Evolutionary conservation across 2,888 invertebrate genomes (phyloP).

Genomic region (Apeira syringaria): DNA sequence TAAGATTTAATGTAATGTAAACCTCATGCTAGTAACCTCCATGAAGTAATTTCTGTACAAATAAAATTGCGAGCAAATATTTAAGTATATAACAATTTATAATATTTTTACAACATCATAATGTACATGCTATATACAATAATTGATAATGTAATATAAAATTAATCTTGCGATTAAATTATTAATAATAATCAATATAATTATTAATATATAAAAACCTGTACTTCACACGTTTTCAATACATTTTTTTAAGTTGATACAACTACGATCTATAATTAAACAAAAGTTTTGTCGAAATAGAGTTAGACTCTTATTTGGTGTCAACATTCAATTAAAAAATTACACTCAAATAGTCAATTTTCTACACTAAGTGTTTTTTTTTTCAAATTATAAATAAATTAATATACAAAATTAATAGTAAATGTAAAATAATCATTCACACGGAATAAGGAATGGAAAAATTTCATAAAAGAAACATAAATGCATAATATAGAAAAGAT

Average conservation of each 20-base stretch:
- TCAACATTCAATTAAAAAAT: constrained; percentile 21
- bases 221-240: constrained; percentile 11
- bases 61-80: neutral
- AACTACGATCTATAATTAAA: constrained; percentile 19
- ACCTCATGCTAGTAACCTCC: neutral
- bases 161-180: neutral
- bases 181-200: constrained; percentile 1
- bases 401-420: constrained; percentile 8
- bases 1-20: no score
- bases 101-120: neutral
- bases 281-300: constrained; percentile 23
- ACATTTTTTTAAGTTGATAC: constrained; percentile 19
- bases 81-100: neutral
- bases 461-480: constrained; percentile 20
- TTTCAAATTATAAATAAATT: neutral
- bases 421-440: no score
- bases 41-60: neutral
- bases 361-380: constrained; percentile 4
- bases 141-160: no score
- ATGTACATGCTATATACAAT: neutral
- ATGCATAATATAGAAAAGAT: constrained; percentile 24
- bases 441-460: constrained; percentile 25
- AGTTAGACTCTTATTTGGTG: constrained; percentile 33
- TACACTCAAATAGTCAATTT: constrained; percentile 1
- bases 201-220: constrained; percentile 2